Evolutionary conservation across 2,113 vertebrate genomes (phyloP), one percentile per base, ranked within the genome.

Genomic region (Siphamia tubifer): DNA sequence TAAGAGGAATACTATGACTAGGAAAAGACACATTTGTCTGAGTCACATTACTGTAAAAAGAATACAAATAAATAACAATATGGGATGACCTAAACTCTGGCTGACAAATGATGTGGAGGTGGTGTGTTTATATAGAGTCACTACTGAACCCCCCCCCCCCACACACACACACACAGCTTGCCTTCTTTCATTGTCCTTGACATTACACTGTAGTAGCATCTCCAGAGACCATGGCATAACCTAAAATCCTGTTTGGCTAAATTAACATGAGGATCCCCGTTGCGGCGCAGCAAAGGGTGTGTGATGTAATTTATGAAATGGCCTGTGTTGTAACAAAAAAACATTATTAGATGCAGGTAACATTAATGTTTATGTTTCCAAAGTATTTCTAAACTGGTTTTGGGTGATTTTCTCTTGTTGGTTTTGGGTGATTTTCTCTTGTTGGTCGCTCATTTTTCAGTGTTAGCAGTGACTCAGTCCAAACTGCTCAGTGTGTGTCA

Each of bases 171-270:
- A 48, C 39, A 28, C 40, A 54, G 9, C 24, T 42, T 44, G 38
- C 67, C 62, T 68, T 62, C 57, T 76, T 81, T 72, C 53, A 64
- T 49, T 30, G 75, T 80, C 81, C 75, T 86, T 87, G 79, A 82
- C 68, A 79, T 84, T 28, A 78, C 69, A 66, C 61, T 74, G 69
- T 61, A 60, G 44, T 54, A 57, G 35, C 57, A 69, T 77, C 77
- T 88, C 78, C 44, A 62, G 65, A 80, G 80, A 62, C 64, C 38
- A 21, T 43, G 61, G 39, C 71, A 77, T 71, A 82, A 69, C 79
- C 76, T 80, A 69, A 77, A 83, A 86, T 86, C 81, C 72, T 44
- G 39, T 87, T 87, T 56, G 75, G 68, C 56, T 74, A 81, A 86
- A 87, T 85, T 65, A 83, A 79, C 70, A 82, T 77, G 49, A 61